Base-by-base conservation (phyloP, 2,888 invertebrate genomes). In the Pterobdella sp. region DNA sequence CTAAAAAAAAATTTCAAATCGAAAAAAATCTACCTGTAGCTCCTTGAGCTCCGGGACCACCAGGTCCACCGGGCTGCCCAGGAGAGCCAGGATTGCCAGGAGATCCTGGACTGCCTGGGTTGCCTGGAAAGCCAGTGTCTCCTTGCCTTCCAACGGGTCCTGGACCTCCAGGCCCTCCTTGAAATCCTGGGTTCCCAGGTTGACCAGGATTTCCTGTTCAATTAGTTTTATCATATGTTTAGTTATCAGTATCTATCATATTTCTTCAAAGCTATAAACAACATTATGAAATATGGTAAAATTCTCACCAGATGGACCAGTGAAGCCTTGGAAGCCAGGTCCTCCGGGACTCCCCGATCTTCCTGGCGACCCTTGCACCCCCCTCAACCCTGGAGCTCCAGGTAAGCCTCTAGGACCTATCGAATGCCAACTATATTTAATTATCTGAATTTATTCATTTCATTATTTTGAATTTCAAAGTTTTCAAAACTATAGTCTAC, bases 111-210 rank as follows among this genome's bases (percentile, higher is more conserved):
- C n/a, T 22, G 60, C 60, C 60, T 3, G 60, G 60, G 4, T 22
- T 7, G n/a, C 60, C 60, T 26, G 60, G 60, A 26, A 56, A 56
- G n/a, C 60, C 60, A 14, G 60, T 56, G 60, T 56, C 60, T n/a
- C 60, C 60, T 56, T 56, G 7, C n/a, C 7, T 56, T 14, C 60
- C 60, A 56, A 26, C 4, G 4, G 60, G n/a, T 26, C 69, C 69
- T 76, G 14, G 3, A 32, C 2, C 18, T 10, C 70, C 70, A 18
- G 63, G 60, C 32, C n/a, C 35, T 34, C 70, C 70, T 14, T 32
- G 36, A n/a, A 36, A 32, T 31, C 70, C 70, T 22, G 34, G 1
- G 10, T 29, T 31, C 18, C 70, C 70, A 52, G 14, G 34, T 22
- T 56, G 4, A 14, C 60, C 60, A 7, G 60, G 60, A 22, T 18